Conservation (phyloP, 2,888 invertebrate species). For the Serripes groenlandicus region DNA sequence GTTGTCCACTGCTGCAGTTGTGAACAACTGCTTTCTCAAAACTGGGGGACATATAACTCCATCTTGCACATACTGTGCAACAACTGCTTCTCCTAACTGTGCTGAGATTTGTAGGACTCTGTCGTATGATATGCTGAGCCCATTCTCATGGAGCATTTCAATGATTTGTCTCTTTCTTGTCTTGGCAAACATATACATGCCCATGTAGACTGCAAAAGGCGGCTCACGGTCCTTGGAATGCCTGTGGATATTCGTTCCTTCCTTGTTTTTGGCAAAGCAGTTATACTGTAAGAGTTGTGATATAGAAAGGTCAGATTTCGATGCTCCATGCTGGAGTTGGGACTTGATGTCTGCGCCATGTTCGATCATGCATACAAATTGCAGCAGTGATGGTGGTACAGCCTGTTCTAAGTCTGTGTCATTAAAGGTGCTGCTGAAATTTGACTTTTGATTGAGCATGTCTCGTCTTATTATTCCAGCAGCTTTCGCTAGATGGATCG, state of each 20-base stretch:
- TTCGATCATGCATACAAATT: constrained; percentile 61
- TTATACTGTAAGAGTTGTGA: too few relatives aligned
- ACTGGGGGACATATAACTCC: constrained; percentile 54
- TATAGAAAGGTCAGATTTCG: constrained; percentile 41
- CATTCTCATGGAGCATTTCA: constrained; percentile 48
- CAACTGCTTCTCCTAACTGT: neutral
- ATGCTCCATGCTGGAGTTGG: constrained; percentile 37
- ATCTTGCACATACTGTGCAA: constrained; percentile 10
- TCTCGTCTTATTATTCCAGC: constrained; percentile 65
- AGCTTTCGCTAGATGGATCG: constrained; percentile 64
- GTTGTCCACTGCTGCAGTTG: constrained; percentile 61
- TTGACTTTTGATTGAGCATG: constrained; percentile 48
- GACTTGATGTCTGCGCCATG: constrained; percentile 52
- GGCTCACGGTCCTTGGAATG: constrained; percentile 28
- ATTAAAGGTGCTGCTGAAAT: constrained; percentile 55
- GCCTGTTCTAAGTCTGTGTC: constrained; percentile 48
- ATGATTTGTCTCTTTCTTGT: constrained; percentile 51
- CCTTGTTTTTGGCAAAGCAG: too few relatives aligned
- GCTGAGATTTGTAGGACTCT: constrained; percentile 36
- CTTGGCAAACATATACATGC: constrained; percentile 46
- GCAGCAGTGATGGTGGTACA: constrained; percentile 36
- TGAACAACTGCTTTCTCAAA: constrained; percentile 49
- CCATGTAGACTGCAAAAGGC: constrained; percentile 56
- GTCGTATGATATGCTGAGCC: constrained; percentile 61
- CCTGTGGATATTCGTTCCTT: too few relatives aligned